A percentile compares a stretch with the other conserved stretches of the same genome.
These are phyloP conservation scores for Dryocosmus kuriphilus DNA, from an alignment of 2,888 invertebrate genomes.

Conservation along the genomic window DNA sequence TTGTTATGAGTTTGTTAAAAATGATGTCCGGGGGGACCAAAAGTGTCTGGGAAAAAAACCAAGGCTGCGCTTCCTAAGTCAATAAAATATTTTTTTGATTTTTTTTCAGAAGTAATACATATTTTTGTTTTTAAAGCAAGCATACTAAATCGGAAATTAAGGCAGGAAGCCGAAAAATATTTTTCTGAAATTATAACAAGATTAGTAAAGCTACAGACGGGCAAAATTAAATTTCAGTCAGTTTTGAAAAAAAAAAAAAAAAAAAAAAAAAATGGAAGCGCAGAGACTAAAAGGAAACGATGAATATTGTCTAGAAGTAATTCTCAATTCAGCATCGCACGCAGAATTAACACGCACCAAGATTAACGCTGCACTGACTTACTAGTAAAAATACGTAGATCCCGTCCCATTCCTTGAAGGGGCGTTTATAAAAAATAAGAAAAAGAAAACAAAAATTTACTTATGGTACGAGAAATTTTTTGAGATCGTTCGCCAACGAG, in stretches of 20 bases:
- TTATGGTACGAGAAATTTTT: conserved; percentile 5
- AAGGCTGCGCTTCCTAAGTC: background rate
- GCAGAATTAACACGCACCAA: conserved; percentile 66
- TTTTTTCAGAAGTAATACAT: background rate
- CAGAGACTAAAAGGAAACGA: background rate
- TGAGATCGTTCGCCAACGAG: background rate
- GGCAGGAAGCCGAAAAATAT: no score
- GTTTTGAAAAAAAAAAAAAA: background rate
- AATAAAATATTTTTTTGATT: background rate
- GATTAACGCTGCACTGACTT: conserved; percentile 62
- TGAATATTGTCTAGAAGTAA: background rate
- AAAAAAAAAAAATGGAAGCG: background rate
- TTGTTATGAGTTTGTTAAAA: background rate
- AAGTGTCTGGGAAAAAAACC: background rate
- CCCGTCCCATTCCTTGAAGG: background rate
- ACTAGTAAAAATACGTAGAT: conserved; percentile 24
- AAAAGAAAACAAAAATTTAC: background rate
- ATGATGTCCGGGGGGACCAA: background rate
- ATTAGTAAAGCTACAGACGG: background rate
- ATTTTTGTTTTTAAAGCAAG: background rate
- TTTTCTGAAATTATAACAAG: background rate
- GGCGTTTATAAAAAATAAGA: background rate
- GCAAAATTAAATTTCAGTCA: background rate
- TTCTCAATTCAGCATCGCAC: conserved; percentile 59
- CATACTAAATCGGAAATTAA: no score